phyloP scores from a whole-genome alignment of 2,888 invertebrate genomes.

The Dasysyrphus albostriatus region DNA sequence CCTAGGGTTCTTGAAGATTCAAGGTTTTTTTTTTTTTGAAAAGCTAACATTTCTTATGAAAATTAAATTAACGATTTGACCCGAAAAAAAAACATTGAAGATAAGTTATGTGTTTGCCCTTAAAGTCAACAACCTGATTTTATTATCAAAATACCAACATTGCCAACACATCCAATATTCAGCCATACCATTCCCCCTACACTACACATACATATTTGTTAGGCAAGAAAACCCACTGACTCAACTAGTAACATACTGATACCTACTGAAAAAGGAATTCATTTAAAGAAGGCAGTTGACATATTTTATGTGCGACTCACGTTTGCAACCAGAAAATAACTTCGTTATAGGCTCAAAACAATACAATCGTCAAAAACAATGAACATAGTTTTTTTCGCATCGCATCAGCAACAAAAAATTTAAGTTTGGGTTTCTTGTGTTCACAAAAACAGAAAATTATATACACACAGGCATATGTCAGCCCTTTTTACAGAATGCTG shows the following conservation, averaged over 20 bases:
- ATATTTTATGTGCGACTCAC: not conserved
- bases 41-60: no score
- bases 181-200: no score
- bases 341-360: slow-evolving; percentile 9
- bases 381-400: slow-evolving; percentile 18
- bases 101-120: no score
- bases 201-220: not conserved
- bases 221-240: no score
- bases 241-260: not conserved
- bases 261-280: not conserved
- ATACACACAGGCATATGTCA: not conserved
- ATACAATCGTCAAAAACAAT: slow-evolving; percentile 26
- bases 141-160: no score
- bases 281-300: not conserved
- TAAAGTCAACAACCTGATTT: no score
- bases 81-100: no score
- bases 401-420: slow-evolving; percentile 22
- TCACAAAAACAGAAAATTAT: not conserved
- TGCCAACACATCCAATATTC: no score
- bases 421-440: not conserved
- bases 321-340: slow-evolving; percentile 7
- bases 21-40: no score
- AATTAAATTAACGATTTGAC: no score
- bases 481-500: slow-evolving; percentile 5
- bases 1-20: no score